Base-by-base conservation (phyloP, 2,888 invertebrate genomes). In the Sinelater perroti region DNA sequence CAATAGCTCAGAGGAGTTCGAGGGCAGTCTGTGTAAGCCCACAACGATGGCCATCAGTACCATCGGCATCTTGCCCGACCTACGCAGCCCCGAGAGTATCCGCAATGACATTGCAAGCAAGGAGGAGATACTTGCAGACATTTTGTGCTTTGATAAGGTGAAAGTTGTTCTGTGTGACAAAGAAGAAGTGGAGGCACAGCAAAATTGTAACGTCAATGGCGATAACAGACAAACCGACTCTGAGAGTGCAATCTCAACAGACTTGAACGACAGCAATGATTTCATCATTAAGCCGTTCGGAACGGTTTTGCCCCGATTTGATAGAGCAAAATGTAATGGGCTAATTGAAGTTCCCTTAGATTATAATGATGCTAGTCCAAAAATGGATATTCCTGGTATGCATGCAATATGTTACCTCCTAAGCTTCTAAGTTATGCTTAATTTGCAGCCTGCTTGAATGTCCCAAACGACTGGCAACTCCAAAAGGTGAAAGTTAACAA, bases 51-150 rank as follows among this genome's bases (percentile, higher is more conserved):
- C 79, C 54, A 73, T 80, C 3, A 83, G 82, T 63, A 78, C 79
- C 36, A 79, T 76, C 10, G 75, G 75, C 3, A 69, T 82, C 63
- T 70, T 81, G 33, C 80, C 83, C 0, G 83, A 86, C 66, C 76
- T 82, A 38, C 79, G 82, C 68, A 87, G 87, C 74, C 87, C 87
- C 2, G 83, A 83, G 61, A 83, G 85, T 0, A 84, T 91, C 44
- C 84, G 87, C 65, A 84, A 85, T 64, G 87, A 90, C 63, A 87
- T 91, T 30, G 87, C 87, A 72, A 83, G 85, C 62, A 91, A 91
- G 72, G 91, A 91, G 67, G 88, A 87, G 72, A 82, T 87, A 13
- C 75, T 90, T 8, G 88, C 88, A 0, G 85, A 86, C 69, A 81
- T 88, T 72, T 77, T 89, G 20, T 85, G 86, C 71, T 80, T 88